Percentiles rank a stretch among this genome's conserved stretches.
phyloP scores from a whole-genome alignment of 1,140 invertebrate genomes.

The Pseudomyrmex dendroicus region DNA sequence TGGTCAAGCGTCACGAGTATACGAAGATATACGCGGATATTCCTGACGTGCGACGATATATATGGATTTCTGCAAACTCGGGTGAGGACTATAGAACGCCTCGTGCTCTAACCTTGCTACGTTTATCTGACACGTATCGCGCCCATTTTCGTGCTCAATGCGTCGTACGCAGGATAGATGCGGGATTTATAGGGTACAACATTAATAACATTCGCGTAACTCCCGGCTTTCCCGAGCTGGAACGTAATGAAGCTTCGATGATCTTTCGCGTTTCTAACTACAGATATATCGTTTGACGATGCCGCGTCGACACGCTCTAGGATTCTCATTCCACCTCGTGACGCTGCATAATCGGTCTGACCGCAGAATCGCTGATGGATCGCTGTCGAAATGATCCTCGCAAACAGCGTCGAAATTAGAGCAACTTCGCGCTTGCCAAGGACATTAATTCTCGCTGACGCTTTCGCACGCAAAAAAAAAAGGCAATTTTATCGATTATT shows the following conservation, averaged over 20 bases:
- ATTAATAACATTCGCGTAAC: constrained; percentile 56
- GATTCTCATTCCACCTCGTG: constrained; percentile 47
- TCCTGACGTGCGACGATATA: constrained; percentile 13
- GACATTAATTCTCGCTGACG: constrained; percentile 2
- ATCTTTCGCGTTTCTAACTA: constrained; percentile 19
- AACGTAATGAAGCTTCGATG: constrained; percentile 52
- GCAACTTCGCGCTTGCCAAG: neutral
- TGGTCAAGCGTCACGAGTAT: neutral
- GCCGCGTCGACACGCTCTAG: constrained; percentile 27
- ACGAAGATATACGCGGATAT: neutral
- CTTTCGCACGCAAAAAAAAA: neutral
- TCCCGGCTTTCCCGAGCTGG: constrained; percentile 29
- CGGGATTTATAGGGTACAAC: constrained; percentile 50
- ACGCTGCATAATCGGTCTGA: constrained; percentile 49
- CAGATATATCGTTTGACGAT: neutral
- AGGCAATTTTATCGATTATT: neutral
- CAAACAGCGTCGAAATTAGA: constrained; percentile 26
- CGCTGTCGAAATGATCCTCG: constrained; percentile 34
- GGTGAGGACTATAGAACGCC: neutral
- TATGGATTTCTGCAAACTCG: constrained; percentile 30
- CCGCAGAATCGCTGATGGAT: constrained; percentile 36
- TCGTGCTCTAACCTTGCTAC: constrained; percentile 10
- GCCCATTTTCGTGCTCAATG: constrained; percentile 45
- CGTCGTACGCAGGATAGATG: constrained; percentile 18
- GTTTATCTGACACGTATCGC: constrained; percentile 39